Base-by-base conservation (phyloP, 2,113 vertebrate species). In the Corythornis cristatus region DNA sequence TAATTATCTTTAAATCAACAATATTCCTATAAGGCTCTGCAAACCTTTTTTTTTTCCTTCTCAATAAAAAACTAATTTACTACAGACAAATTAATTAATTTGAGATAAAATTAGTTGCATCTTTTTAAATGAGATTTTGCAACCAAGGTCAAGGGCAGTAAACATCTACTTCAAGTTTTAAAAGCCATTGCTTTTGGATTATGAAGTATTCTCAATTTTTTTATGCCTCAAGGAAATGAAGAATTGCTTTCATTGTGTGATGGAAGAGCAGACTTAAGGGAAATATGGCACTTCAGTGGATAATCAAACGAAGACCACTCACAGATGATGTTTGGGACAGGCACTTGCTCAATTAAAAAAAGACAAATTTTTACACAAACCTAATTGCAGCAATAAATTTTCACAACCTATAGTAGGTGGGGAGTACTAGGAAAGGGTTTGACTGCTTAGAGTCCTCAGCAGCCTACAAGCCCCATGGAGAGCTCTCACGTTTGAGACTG, bases 1-100 rank as follows among this genome's bases (percentile, higher is more conserved):
- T 85, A 92, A 95, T 93, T 93, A 92, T 92, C 89, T 91, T 76
- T 85, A 94, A 91, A 94, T 80, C 86, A 96, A 95, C 95, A 96
- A 92, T 92, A 89, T 76, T 89, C 66, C 91, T 91, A 42, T 72
- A 79, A 95, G 84, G 83, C 76, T 72, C 89, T 79, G 84, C 62
- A 87, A 91, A 92, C 85, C 90, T 45, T 82, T 92, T 91, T 82
- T 91, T 54, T 56, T 53, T 16, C 25, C 22, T 48, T 48, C 25
- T 15, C 60, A 90, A 93, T 56, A 89, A 87, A 93, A 93, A 93
- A 33, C 26, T 93, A 75, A 95, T 91, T 93, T 92, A 83, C 67
- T 48, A 40, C 87, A 88, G 40, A 56, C 75, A 93, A 96, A 91
- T 93, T 93, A 96, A 95, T 95, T 91, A 92, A 71, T n/a, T 26